Base-by-base conservation (phyloP, 2,113 vertebrate species). In the Strix uralensis region DNA sequence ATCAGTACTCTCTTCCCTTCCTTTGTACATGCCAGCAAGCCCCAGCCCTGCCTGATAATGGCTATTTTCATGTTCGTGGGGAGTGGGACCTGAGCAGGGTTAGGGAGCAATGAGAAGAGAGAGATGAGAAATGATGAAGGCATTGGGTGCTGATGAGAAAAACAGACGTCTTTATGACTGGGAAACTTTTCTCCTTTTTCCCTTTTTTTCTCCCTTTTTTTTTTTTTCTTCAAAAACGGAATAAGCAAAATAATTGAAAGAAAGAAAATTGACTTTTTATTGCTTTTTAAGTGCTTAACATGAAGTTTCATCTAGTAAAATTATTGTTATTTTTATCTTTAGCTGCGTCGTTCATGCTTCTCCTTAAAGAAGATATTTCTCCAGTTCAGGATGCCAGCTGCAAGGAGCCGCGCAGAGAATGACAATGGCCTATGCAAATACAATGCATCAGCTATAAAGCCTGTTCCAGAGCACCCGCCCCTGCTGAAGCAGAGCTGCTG, bases 271-370 rank as follows among this genome's bases (percentile, higher is more conserved):
- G 91, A 97, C 87, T 96, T 97, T 97, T 97, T 96, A 97, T 97
- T 96, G 96, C 95, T 92, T 97, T 95, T 96, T 97, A 97, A 97
- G 96, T 95, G 95, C 96, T 96, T 97, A 92, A 93, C 97, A 96
- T 86, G 96, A 98, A 98, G 91, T 91, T 96, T 96, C 97, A 98
- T 97, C 94, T 92, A 78, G 90, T 77, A 94, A 97, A 97, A 96
- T 95, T 92, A 97, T 97, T 92, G 92, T 95, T 98, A 95, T 98
- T 97, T 97, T 97, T 97, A 97, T 97, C 96, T 97, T 91, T 90
- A 95, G 94, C 95, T 96, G 94, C 3, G 3, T 63, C 30, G 32
- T 85, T 97, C 94, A 65, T 94, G 96, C 83, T 88, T 95, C 95
- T 95, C 94, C 91, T 94, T 93, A 78, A 82, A 94, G 94, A 92